A percentile compares a stretch with the other conserved stretches of the same genome.
These are phyloP conservation scores for Lipotes vexillifer DNA, from an alignment of 2,113 vertebrate genomes.

Conservation along the genomic window DNA sequence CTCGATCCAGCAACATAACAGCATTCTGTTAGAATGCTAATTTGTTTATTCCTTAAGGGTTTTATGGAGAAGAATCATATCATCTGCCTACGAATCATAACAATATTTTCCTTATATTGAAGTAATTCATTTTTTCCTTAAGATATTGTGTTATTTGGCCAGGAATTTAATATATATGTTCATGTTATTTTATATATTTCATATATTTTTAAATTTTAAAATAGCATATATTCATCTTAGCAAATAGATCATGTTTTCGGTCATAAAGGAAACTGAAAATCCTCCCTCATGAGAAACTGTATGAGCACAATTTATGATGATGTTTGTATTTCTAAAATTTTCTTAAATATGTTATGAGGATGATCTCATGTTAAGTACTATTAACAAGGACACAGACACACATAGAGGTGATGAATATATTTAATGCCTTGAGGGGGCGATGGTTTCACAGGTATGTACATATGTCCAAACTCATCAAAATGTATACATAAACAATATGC, in stretches of 20 bases:
- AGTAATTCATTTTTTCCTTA: background rate
- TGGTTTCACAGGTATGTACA: background rate
- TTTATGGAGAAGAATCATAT: background rate
- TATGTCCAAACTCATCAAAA: background rate
- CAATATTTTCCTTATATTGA: background rate
- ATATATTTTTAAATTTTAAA: background rate
- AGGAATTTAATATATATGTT: background rate
- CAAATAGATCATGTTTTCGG: background rate
- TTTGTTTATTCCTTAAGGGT: background rate
- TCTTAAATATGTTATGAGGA: background rate
- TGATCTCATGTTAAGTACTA: background rate
- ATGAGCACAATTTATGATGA: background rate
- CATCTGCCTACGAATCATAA: background rate
- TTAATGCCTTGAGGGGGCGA: background rate
- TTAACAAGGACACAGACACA: background rate
- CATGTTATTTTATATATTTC: background rate
- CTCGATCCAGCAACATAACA: background rate
- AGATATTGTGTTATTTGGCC: background rate
- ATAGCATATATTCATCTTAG: background rate
- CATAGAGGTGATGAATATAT: background rate
- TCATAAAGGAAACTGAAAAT: background rate
- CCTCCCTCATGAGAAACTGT: background rate
- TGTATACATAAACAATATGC: background rate
- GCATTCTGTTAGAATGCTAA: background rate
- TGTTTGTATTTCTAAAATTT: background rate